A percentile compares a stretch with the other conserved stretches of the same genome.
Evolutionary conservation across 2,113 vertebrate genomes (phyloP).

Genomic region (Sander lucioperca): DNA sequence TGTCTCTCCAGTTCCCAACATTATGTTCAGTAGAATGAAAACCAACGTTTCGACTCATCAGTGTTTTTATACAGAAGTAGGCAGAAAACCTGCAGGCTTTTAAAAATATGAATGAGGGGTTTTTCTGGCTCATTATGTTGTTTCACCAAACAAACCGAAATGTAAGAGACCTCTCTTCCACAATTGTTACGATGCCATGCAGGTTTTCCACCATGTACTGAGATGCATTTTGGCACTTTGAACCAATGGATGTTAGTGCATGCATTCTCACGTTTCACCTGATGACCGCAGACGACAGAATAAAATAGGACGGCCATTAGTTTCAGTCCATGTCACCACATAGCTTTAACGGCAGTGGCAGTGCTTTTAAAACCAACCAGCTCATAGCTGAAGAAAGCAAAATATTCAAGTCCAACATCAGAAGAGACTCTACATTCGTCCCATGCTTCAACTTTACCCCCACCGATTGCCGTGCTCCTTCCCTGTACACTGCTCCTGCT

Average conservation of each 20-base stretch:
- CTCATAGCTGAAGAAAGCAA: not conserved
- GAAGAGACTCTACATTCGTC: not conserved
- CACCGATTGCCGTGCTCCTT: slow-evolving; percentile 73
- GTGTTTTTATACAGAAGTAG: not conserved
- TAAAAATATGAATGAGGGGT: slow-evolving; percentile 15
- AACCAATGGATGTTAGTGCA: not conserved
- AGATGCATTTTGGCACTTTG: slow-evolving; percentile 43
- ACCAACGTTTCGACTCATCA: not conserved
- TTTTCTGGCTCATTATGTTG: not conserved
- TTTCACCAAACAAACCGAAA: not conserved
- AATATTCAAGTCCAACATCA: not conserved
- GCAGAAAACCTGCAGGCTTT: slow-evolving; percentile 38
- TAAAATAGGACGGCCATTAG: not conserved
- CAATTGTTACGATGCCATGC: not conserved
- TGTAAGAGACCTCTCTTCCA: not conserved
- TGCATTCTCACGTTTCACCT: slow-evolving; percentile 39
- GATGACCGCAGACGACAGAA: slow-evolving; percentile 16
- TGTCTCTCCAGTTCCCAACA: not conserved
- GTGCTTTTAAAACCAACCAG: not conserved
- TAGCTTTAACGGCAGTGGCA: slow-evolving; percentile 32
- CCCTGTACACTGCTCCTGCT: slow-evolving; percentile 59
- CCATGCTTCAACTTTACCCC: slow-evolving; percentile 36
- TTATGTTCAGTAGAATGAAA: not conserved
- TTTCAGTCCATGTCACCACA: not conserved
- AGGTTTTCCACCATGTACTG: slow-evolving; percentile 3